phyloP scores from a whole-genome alignment of 1,140 invertebrate genomes.

The Procambarus clarkii region DNA sequence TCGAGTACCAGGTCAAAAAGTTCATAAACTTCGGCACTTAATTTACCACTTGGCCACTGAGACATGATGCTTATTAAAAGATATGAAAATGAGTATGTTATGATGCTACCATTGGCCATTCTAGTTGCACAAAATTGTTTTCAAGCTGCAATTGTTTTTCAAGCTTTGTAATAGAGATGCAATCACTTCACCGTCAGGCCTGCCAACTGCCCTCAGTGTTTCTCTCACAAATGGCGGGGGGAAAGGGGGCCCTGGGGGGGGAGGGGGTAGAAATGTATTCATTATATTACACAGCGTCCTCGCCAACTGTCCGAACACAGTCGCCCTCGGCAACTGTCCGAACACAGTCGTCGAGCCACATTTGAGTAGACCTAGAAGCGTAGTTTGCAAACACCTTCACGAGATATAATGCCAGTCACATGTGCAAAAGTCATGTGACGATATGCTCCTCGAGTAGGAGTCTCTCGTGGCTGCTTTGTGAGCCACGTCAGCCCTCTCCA shows the following conservation, averaged over 20 bases:
- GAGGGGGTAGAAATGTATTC: background rate
- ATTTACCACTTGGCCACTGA: slow-evolving; percentile 11
- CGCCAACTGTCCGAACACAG: background rate
- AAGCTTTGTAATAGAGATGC: slow-evolving; percentile 15
- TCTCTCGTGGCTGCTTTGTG: background rate
- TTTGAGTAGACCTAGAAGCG: slow-evolving; percentile 56
- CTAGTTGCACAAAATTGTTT: background rate
- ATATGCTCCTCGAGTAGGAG: background rate
- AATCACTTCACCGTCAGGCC: background rate
- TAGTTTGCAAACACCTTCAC: slow-evolving; percentile 41
- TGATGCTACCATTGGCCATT: slow-evolving; percentile 26
- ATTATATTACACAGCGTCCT: slow-evolving; percentile 35
- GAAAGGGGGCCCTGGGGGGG: background rate
- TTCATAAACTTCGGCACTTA: slow-evolving; percentile 15
- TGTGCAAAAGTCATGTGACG: background rate
- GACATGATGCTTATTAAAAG: slow-evolving; percentile 29
- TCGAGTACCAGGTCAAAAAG: slow-evolving; percentile 20
- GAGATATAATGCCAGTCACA: slow-evolving; percentile 53
- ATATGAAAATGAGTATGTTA: slow-evolving; percentile 8
- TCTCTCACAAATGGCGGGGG: slow-evolving; percentile 30
- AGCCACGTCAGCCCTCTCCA: background rate
- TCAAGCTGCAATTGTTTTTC: background rate
- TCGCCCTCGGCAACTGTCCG: background rate
- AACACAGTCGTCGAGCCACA: slow-evolving; percentile 32
- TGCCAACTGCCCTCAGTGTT: background rate